Conservation (phyloP, 2,113 vertebrate species). For the Labeo catla region DNA sequence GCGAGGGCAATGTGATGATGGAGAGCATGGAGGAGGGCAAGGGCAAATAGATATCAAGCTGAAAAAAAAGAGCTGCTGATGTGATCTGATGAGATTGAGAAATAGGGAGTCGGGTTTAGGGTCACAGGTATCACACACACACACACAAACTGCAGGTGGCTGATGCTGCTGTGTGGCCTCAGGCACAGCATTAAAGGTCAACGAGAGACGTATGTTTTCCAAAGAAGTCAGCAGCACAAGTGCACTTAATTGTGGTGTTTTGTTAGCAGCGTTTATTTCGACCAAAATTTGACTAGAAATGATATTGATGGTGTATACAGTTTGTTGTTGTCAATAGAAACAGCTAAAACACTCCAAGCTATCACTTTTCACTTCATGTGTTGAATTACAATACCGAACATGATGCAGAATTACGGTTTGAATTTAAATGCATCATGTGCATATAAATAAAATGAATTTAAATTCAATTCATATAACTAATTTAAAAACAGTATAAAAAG, state of each 20-base stretch:
- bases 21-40: conserved; percentile 57
- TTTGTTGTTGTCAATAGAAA: background rate
- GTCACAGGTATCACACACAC: conserved; percentile 37
- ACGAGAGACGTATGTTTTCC: conserved; percentile 23
- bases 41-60: conserved; percentile 57
- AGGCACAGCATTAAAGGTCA: conserved; percentile 39
- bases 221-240: background rate
- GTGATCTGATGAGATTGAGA: conserved; percentile 42
- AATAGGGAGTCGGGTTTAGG: conserved; percentile 35
- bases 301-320: background rate
- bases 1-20: conserved; percentile 25
- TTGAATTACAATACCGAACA: background rate
- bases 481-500: background rate
- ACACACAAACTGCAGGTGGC: conserved; percentile 30
- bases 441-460: background rate
- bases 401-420: background rate
- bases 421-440: background rate
- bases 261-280: background rate
- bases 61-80: conserved; percentile 54
- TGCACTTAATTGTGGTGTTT: background rate
- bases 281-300: background rate
- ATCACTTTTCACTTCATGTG: background rate
- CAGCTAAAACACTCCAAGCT: background rate
- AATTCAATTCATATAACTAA: background rate
- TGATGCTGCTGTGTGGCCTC: conserved; percentile 20